phyloP scores from a whole-genome alignment of 2,888 invertebrate species.

The Meghimatium bilineatum region DNA sequence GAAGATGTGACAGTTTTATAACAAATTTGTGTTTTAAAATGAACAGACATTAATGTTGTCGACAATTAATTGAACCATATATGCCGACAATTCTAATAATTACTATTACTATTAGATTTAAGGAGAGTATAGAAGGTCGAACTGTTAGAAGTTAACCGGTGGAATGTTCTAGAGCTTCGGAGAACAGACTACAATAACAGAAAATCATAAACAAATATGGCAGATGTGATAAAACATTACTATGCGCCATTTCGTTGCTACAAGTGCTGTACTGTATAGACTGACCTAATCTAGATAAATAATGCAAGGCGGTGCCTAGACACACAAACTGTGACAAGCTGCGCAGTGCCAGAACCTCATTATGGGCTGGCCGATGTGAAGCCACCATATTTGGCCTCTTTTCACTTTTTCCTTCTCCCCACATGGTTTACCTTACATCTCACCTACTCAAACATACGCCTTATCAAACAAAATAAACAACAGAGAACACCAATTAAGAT shows the following conservation, averaged over 20 bases:
- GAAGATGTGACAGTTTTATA: too few relatives aligned
- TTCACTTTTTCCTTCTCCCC: background rate
- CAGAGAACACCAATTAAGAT: slow-evolving; percentile 22
- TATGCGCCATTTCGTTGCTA: too few relatives aligned
- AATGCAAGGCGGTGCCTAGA: slow-evolving; percentile 41
- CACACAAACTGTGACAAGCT: slow-evolving; percentile 27
- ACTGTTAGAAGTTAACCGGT: background rate
- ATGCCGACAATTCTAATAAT: too few relatives aligned
- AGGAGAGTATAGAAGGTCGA: background rate
- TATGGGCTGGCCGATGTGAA: slow-evolving; percentile 41
- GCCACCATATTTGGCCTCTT: slow-evolving; percentile 46
- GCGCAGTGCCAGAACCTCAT: slow-evolving; percentile 33
- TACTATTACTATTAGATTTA: background rate
- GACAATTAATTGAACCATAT: too few relatives aligned
- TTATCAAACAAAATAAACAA: slow-evolving; percentile 11
- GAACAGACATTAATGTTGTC: too few relatives aligned
- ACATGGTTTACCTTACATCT: slow-evolving; percentile 38
- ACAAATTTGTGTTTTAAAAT: too few relatives aligned
- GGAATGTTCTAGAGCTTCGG: background rate
- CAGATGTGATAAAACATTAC: too few relatives aligned
- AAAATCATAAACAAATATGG: too few relatives aligned
- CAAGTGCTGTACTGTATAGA: background rate
- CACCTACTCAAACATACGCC: slow-evolving; percentile 34
- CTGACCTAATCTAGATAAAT: slow-evolving; percentile 39
- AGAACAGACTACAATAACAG: background rate